Conservation (phyloP, 1,140 invertebrate genomes). For the Musca vetustissima region DNA sequence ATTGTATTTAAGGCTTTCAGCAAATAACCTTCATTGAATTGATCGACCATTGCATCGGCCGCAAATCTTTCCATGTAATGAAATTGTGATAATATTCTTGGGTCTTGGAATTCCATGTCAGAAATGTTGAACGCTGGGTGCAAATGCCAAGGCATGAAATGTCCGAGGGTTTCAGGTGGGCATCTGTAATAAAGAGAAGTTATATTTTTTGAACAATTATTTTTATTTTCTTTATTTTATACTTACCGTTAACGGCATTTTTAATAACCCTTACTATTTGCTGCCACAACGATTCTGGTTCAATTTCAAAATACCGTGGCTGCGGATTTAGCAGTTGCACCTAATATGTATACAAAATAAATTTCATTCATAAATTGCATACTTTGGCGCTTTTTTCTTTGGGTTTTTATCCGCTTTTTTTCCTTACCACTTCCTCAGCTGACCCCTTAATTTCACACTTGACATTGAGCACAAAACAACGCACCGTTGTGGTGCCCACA, state of each 20-base stretch:
- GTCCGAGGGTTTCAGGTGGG: constrained; percentile 60
- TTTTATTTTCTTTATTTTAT: too few relatives aligned
- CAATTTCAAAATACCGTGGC: constrained; percentile 82
- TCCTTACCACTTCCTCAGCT: constrained; percentile 67
- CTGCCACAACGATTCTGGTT: constrained; percentile 80
- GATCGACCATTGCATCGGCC: constrained; percentile 75
- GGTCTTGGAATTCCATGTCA: constrained; percentile 85
- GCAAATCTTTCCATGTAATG: constrained; percentile 94
- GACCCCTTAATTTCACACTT: constrained; percentile 65
- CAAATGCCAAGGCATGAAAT: constrained; percentile 83
- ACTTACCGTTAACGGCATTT: constrained; percentile 67
- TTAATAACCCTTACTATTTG: constrained; percentile 70
- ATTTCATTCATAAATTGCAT: not conserved
- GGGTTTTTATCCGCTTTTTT: not conserved
- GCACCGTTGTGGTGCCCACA: constrained; percentile 85
- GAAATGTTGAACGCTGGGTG: constrained; percentile 83
- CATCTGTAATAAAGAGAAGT: constrained; percentile 61
- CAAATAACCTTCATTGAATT: constrained; percentile 82
- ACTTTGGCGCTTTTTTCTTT: not conserved
- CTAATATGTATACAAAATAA: constrained; percentile 57
- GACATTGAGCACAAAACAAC: constrained; percentile 78
- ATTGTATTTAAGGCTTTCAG: constrained; percentile 64
- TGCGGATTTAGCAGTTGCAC: constrained; percentile 75
- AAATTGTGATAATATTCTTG: constrained; percentile 88
- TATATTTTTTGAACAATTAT: too few relatives aligned